phyloP scores from a whole-genome alignment of 1,140 invertebrate species.

The Neodiprion pinetum region DNA sequence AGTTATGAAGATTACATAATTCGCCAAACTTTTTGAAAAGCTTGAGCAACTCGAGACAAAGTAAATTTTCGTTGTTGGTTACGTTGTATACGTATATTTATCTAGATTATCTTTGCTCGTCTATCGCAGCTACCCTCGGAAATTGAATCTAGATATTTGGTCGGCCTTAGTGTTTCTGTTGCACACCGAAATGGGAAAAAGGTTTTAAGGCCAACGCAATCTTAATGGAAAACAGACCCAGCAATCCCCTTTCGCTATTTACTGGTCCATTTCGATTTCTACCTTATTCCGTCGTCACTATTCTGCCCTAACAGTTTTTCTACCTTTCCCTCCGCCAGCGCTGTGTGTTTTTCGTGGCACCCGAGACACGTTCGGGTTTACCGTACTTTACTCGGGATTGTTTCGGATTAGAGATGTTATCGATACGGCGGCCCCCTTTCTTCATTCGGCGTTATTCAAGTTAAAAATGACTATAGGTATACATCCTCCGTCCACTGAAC shows the following conservation, averaged over 20 bases:
- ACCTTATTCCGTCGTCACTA: constrained; percentile 2
- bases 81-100: too few relatives aligned
- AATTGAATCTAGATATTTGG: background rate
- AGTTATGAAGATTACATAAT: too few relatives aligned
- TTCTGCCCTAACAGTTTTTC: constrained; percentile 7
- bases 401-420: background rate
- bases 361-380: background rate
- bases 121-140: background rate
- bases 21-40: too few relatives aligned
- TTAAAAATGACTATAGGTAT: too few relatives aligned
- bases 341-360: background rate
- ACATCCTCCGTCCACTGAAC: too few relatives aligned
- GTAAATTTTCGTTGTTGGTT: too few relatives aligned
- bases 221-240: constrained; percentile 7
- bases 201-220: constrained; percentile 1
- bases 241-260: background rate
- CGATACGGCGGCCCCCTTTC: background rate
- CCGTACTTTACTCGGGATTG: constrained; percentile 2
- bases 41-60: too few relatives aligned
- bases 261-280: constrained; percentile 1
- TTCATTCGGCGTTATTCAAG: too few relatives aligned
- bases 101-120: too few relatives aligned
- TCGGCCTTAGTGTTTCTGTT: background rate
- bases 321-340: background rate
- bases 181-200: constrained; percentile 2